A percentile compares a stretch with the other conserved stretches of the same genome.
Conservation (phyloP, 2,113 vertebrate genomes). For the Solea senegalensis region DNA sequence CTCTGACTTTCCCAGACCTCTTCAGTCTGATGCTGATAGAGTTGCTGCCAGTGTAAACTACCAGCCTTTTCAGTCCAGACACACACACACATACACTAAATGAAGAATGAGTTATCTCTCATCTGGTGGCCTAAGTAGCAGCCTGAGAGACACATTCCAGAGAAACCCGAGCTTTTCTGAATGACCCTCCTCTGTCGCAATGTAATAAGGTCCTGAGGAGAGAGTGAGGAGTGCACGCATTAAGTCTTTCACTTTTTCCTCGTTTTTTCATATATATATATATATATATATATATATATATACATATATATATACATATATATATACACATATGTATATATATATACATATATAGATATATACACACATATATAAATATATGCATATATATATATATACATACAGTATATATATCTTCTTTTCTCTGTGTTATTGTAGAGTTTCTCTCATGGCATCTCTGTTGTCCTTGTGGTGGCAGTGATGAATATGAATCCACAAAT, state of each 20-base stretch:
- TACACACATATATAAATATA: too few species aligned
- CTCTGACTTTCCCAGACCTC: background rate
- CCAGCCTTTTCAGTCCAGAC: conserved; percentile 12
- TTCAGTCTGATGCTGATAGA: conserved; percentile 21
- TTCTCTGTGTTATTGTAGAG: background rate
- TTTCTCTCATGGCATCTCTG: background rate
- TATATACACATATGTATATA: too few species aligned
- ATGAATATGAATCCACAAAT: background rate
- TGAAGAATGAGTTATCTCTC: conserved; percentile 65
- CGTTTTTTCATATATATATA: too few species aligned
- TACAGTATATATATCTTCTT: background rate
- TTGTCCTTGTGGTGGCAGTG: background rate
- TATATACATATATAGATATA: too few species aligned
- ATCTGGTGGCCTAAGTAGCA: conserved; percentile 58
- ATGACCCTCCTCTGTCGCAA: background rate
- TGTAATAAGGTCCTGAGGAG: conserved; percentile 26
- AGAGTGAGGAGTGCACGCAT: conserved; percentile 1
- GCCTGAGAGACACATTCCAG: conserved; percentile 62
- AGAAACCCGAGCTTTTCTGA: conserved; percentile 51
- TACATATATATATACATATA: too few species aligned
- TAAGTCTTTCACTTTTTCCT: too few species aligned
- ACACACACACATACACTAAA: conserved; percentile 30
- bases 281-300: too few species aligned
- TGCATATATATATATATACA: too few species aligned
- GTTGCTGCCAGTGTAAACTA: conserved; percentile 43